Evolutionary conservation across 2,113 vertebrate genomes (phyloP).

Genomic region (Oreochromis tanganicae): DNA sequence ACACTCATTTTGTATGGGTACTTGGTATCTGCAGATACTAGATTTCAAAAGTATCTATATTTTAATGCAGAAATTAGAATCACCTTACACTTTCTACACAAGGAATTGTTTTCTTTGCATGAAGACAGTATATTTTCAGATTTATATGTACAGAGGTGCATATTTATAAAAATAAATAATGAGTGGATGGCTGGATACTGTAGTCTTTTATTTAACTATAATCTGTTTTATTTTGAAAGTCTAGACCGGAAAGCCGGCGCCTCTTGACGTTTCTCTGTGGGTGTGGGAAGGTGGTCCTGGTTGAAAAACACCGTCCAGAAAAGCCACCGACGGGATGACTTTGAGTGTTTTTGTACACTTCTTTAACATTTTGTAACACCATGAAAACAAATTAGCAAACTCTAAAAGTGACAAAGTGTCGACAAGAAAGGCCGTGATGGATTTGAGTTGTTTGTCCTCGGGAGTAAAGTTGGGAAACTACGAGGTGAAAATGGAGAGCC

Average conservation of each 20-base stretch:
- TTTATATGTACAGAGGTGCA: not conserved
- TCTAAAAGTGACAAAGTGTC: not conserved
- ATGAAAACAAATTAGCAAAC: not conserved
- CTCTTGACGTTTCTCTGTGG: not conserved
- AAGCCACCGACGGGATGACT: not conserved
- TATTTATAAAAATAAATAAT: not conserved
- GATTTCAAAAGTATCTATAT: not conserved
- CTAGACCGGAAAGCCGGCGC: not conserved
- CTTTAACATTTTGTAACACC: not conserved
- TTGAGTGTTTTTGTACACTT: not conserved
- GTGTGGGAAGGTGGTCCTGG: constrained; percentile 54
- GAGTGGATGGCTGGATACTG: not conserved
- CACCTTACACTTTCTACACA: not conserved
- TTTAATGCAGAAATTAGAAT: not conserved
- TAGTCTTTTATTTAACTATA: not conserved
- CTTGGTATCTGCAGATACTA: not conserved
- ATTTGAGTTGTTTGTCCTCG: not conserved
- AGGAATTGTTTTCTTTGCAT: not conserved
- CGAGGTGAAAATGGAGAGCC: constrained; percentile 70
- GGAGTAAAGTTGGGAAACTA: constrained; percentile 52
- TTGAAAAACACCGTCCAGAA: constrained; percentile 57
- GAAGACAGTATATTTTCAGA: not conserved
- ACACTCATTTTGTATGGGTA: not conserved
- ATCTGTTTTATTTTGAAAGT: constrained; percentile 19
- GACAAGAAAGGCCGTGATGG: not conserved